Evolutionary conservation across 2,797 vertebrate species (phyloP).

Genomic region (Gastrophryne carolinensis): DNA sequence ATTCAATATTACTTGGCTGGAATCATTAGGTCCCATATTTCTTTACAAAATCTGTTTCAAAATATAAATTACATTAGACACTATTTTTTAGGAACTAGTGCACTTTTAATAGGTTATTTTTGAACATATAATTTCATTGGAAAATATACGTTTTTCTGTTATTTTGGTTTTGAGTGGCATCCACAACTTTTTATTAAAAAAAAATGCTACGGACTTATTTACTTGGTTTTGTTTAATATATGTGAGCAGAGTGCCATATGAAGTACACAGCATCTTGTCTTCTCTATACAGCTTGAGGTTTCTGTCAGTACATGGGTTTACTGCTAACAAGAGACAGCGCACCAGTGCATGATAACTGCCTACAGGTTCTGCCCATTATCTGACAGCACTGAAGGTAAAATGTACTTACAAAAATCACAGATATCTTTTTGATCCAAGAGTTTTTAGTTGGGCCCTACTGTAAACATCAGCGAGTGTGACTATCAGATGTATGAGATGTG

Average conservation of each 20-base stretch:
- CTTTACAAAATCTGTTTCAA: too few species aligned
- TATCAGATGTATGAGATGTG: too few species aligned
- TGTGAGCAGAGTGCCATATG: conserved; percentile 1
- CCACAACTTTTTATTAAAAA: conserved; percentile 5
- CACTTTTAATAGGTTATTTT: background rate
- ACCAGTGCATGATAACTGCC: background rate
- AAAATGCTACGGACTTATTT: background rate
- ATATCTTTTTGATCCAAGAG: too few species aligned
- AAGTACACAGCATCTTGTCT: background rate
- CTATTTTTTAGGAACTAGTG: too few species aligned
- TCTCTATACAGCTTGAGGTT: background rate
- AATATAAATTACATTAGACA: too few species aligned
- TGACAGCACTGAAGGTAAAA: too few species aligned
- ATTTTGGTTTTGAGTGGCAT: background rate
- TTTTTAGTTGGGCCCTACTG: too few species aligned
- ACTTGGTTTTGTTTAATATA: conserved; percentile 18
- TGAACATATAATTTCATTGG: too few species aligned
- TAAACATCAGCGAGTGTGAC: too few species aligned
- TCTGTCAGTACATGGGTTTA: background rate
- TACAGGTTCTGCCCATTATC: too few species aligned
- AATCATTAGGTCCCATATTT: background rate
- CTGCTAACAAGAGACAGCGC: background rate
- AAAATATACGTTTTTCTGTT: background rate
- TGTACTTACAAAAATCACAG: too few species aligned
- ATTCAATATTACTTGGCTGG: background rate